Base-by-base conservation (phyloP, 1,140 invertebrate species). In the Sminthurides bifidus region DNA sequence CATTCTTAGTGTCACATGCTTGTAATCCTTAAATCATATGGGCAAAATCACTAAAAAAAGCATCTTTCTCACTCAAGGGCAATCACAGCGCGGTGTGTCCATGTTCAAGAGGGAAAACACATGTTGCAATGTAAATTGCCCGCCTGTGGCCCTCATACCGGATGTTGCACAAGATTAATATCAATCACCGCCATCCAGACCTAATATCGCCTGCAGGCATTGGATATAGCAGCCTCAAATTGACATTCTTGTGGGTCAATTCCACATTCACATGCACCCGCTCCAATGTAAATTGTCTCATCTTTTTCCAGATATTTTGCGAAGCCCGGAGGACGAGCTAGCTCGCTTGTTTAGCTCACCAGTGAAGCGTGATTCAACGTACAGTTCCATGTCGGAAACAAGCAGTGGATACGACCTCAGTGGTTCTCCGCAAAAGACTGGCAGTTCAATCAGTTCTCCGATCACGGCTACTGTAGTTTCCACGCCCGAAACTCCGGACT, bases 361-460 rank as follows among this genome's bases (percentile, higher is more conserved):
- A 12, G 54, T 48, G 17, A 61, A 64, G 29, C 48, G 63, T 19
- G 63, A 64, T 27, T 64, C 63, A n/a, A 64, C 63, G 1, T 64
- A 64, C 57, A 61, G 59, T 40, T 64, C 59, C 8, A 64, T 64
- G 59, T 64, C 62, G 23, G 62, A 64, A 29, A 56, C 51, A 2
- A 64, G 53, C 27, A 58, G 52, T 37, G 54, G 56, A 8, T 64
- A 64, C 44, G 59, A 61, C n/a, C 33, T 64, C 29, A 49, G 38
- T 17, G 30, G 35, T 23, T 56, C 62, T 31, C 52, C 52, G 3
- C 38, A 38, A 17, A 17, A 56, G 30, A 56, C 40, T 21, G 50
- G 35, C 33, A 41, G 38, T 15, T 43, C 51, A 43, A 43, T 38
- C 17, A 55, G 50, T 38, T 51, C 57, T 46, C 57, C 58, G 37